Percentiles rank a stretch among this genome's conserved stretches.
Conservation (phyloP, 2,797 vertebrate species). For the Gymnoscopelus braueri region DNA sequence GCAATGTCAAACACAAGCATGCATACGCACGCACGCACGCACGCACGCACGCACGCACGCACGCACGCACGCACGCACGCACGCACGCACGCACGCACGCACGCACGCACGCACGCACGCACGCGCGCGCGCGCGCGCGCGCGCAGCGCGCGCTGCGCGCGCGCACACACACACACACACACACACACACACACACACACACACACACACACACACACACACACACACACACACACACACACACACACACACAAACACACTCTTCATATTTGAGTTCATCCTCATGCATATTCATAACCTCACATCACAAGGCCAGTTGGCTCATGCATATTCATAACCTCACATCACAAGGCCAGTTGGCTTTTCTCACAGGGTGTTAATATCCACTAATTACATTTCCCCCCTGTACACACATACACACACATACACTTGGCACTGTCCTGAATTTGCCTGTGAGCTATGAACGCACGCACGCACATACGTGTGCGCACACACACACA, state of each 20-base stretch:
- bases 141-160: too few species aligned
- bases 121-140: too few species aligned
- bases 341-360: too few species aligned
- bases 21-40: conserved; percentile 2
- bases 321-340: too few species aligned
- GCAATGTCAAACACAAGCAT: not conserved
- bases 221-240: not conserved
- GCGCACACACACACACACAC: too few species aligned
- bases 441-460: too few species aligned
- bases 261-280: too few species aligned
- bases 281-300: too few species aligned
- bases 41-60: not conserved
- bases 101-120: not conserved
- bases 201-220: conserved; percentile 7
- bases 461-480: too few species aligned
- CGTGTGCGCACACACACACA: too few species aligned
- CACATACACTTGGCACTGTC: not conserved
- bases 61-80: not conserved
- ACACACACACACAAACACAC: not conserved
- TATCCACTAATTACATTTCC: not conserved
- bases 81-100: not conserved
- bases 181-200: not conserved
- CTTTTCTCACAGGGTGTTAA: too few species aligned
- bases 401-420: not conserved
- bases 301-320: too few species aligned